Percentiles rank a stretch among this genome's conserved stretches.
Conservation (phyloP, 2,113 vertebrate genomes). For the Eira barbara region DNA sequence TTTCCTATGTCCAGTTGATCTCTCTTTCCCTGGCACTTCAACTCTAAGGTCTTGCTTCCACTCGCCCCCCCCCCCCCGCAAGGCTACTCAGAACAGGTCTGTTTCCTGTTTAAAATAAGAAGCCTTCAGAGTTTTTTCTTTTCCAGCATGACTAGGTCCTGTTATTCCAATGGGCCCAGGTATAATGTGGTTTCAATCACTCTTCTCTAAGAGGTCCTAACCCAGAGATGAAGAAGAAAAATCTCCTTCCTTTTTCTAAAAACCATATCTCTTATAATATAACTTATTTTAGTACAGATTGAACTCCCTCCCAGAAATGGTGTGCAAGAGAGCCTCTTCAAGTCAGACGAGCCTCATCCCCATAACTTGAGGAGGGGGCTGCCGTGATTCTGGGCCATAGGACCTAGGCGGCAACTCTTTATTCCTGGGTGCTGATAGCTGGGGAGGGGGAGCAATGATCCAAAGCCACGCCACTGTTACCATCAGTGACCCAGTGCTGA, state of each 20-base stretch:
- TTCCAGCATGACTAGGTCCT: neutral
- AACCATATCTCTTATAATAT: neutral
- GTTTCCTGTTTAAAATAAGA: neutral
- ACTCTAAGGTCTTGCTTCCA: neutral
- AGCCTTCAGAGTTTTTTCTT: neutral
- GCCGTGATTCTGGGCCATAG: neutral
- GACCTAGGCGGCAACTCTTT: neutral
- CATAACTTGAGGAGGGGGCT: neutral
- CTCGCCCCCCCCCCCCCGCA: fast-evolving
- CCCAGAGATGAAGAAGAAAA: neutral
- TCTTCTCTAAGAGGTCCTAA: neutral
- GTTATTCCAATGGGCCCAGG: neutral
- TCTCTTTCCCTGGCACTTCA: neutral
- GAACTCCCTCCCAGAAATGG: neutral
- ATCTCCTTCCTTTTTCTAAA: neutral
- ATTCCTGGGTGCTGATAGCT: neutral
- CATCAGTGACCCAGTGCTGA: neutral
- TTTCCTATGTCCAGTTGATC: neutral
- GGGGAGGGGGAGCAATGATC: neutral
- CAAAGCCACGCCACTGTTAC: neutral
- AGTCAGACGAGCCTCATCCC: neutral
- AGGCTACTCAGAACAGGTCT: neutral
- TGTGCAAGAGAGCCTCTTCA: neutral
- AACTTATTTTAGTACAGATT: neutral
- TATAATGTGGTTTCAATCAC: neutral